phyloP scores from a whole-genome alignment of 2,113 vertebrate species.

The Macquaria ambigua region DNA sequence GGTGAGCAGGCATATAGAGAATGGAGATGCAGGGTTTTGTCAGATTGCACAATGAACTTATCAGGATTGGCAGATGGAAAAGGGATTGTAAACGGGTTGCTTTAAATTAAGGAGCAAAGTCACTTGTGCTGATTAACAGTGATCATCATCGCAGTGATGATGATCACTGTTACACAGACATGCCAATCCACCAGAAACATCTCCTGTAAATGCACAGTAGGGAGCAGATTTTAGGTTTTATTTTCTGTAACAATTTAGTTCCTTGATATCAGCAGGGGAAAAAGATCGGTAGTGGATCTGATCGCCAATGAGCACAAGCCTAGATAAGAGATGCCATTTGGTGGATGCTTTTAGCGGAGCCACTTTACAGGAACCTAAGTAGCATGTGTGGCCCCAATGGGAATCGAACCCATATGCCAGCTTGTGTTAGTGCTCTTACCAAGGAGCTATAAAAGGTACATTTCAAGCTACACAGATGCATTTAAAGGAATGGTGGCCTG shows the following conservation, averaged over 20 bases:
- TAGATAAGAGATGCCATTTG: neutral
- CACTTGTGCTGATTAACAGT: neutral
- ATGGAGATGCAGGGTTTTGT: neutral
- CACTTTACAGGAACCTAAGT: slow-evolving; percentile 16
- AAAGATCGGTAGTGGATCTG: neutral
- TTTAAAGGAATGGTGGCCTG: neutral
- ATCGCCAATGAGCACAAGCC: neutral
- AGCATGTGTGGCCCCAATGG: neutral
- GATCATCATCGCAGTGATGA: neutral
- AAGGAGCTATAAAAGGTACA: neutral
- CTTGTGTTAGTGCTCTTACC: neutral
- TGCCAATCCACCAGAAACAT: neutral
- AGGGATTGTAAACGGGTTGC: neutral
- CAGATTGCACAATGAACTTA: neutral
- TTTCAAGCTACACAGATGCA: neutral
- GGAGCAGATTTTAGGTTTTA: neutral
- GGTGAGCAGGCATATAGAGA: neutral
- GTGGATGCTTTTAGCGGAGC: slow-evolving; percentile 17
- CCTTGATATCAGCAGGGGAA: neutral
- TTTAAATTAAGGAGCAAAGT: slow-evolving; percentile 3
- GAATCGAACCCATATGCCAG: slow-evolving; percentile 4
- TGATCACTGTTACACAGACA: too few relatives aligned
- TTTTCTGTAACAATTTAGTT: neutral
- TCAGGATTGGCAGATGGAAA: neutral
- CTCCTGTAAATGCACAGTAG: neutral